Base-by-base conservation (phyloP, 2,113 vertebrate species). In the Antigone vipio region DNA sequence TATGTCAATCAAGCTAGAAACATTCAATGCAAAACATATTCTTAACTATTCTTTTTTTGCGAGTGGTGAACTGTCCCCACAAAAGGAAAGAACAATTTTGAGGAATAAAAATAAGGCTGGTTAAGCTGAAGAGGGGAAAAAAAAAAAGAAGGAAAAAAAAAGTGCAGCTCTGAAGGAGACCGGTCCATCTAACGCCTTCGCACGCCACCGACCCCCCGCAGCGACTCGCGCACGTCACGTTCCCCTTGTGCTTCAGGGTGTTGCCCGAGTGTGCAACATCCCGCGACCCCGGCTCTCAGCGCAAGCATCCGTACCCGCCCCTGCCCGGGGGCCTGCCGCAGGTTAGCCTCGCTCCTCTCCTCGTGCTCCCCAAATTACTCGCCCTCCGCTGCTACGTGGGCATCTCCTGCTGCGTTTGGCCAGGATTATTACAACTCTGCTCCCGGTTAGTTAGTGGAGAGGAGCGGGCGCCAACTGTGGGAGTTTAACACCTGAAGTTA, bases 191-290 rank as follows among this genome's bases (percentile, higher is more conserved):
- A 24, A 55, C 0, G 0, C 32, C 32, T 62, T 50, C 83, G 55
- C 22, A 27, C 13, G 29, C 1, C 10, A 3, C 49, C 15, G 38
- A 44, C 23, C 64, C 62, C 42, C 58, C 3, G 11, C 27, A 68
- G 72, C 4, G 2, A 42, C n/a, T 14, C 6, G 0, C 21, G 45
- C 4, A 1, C 53, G 35, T 12, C 1, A 1, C 26, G 45, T 10
- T 75, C 45, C 34, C 20, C 58, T 21, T 23, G 32, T 34, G 21
- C 58, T 50, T 32, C 40, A 19, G 32, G 24, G 42, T 34, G 85
- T 59, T 78, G 19, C 62, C 68, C 1, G 0, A 12, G 40, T 30
- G 23, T 38, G 49, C 55, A 63, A 14, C 12, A 11, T 30, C 29
- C 29, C 45, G 15, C 34, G 32, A 5, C 8, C 32, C 60, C 30